These are phyloP conservation scores for Ceratina calcarata DNA, from an alignment of 1,140 invertebrate species.

Conservation along the genomic window DNA sequence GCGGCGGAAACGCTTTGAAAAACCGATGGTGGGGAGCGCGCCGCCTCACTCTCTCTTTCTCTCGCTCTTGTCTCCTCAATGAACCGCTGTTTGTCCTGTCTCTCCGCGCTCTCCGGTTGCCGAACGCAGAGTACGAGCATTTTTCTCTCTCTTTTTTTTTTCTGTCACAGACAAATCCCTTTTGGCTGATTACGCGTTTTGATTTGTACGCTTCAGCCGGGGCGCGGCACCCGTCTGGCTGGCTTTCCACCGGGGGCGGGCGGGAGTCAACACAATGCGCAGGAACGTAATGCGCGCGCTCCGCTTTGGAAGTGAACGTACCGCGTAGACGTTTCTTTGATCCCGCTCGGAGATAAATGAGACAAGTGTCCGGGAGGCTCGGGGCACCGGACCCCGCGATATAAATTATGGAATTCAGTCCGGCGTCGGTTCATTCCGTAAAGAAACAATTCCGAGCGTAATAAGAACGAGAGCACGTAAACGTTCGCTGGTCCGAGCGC, in stretches of 20 bases:
- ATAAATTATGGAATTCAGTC: slow-evolving; percentile 14
- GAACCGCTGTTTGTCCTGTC: neutral
- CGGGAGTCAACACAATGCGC: neutral
- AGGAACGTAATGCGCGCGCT: neutral
- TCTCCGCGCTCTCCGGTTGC: neutral
- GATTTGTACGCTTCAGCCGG: slow-evolving; percentile 16
- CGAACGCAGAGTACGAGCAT: neutral
- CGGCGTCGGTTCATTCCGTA: no score
- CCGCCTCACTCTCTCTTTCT: neutral
- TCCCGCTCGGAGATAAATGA: slow-evolving; percentile 19
- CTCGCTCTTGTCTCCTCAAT: no score
- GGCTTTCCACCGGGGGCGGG: neutral
- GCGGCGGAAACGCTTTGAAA: neutral
- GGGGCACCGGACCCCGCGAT: neutral
- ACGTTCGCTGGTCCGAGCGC: neutral
- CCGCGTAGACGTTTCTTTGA: slow-evolving; percentile 18
- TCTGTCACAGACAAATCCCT: neutral
- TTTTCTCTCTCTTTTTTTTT: slow-evolving; percentile 4
- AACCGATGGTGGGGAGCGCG: no score
- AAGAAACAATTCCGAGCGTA: neutral
- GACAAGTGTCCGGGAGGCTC: slow-evolving; percentile 1
- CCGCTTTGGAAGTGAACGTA: slow-evolving; percentile 18
- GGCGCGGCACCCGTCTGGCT: slow-evolving; percentile 17
- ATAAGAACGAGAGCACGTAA: no score
- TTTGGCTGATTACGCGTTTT: slow-evolving; percentile 10